Conservation (phyloP, 2,113 vertebrate genomes). For the Oxygymnocypris stewartii region DNA sequence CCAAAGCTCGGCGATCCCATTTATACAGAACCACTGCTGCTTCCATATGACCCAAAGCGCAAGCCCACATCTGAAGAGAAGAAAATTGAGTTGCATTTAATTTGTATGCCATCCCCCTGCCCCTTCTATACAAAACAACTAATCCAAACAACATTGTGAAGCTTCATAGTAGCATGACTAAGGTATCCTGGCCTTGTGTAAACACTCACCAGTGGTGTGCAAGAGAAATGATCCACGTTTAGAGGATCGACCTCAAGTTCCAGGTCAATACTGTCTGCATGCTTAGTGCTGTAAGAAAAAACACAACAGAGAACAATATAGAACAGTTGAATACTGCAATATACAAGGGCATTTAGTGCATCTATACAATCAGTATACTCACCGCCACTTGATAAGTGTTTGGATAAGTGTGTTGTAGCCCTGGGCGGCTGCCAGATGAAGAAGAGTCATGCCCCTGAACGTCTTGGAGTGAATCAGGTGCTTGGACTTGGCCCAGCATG, state of each 20-base stretch:
- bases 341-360: conserved; percentile 15
- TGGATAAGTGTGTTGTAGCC: conserved; percentile 97
- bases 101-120: neutral
- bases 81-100: neutral
- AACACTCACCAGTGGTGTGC: conserved; percentile 90
- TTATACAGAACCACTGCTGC: conserved; percentile 93
- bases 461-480: conserved; percentile 96
- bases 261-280: conserved; percentile 94
- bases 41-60: conserved; percentile 91
- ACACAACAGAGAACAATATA: conserved; percentile 32
- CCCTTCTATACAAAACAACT: neutral
- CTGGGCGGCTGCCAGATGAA: conserved; percentile 95
- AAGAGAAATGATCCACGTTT: conserved; percentile 98
- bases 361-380: conserved; percentile 59
- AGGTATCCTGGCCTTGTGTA: neutral
- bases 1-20: conserved; percentile 94
- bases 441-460: conserved; percentile 95
- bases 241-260: conserved; percentile 97
- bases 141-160: neutral
- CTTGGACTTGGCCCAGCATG: conserved; percentile 96
- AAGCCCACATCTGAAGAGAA: conserved; percentile 91
- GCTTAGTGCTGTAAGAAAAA: conserved; percentile 84
- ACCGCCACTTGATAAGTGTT: conserved; percentile 99
- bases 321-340: neutral
- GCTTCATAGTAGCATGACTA: neutral